phyloP scores from a whole-genome alignment of 1,140 invertebrate genomes.

The Drosophila pandora region DNA sequence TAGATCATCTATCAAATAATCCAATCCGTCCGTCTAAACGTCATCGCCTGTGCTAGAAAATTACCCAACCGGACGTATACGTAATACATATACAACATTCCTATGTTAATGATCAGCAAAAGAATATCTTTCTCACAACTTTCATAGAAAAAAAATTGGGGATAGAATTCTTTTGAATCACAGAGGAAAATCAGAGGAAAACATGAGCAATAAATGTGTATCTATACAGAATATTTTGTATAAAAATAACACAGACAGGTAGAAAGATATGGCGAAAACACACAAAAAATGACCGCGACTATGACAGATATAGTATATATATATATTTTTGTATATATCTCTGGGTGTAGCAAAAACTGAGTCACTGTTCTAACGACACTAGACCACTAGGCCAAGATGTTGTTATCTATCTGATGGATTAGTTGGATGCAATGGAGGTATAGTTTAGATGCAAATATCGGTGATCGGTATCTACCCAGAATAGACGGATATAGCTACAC shows the following conservation, averaged over 20 bases:
- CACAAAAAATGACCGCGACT: conserved; percentile 60
- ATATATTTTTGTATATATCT: not conserved
- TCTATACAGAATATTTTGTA: conserved; percentile 58
- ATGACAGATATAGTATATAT: conserved; percentile 52
- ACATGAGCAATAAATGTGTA: conserved; percentile 70
- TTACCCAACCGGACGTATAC: conserved; percentile 58
- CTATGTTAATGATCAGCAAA: conserved; percentile 37
- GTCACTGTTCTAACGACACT: conserved; percentile 20
- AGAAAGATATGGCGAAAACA: conserved; percentile 42
- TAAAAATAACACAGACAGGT: conserved; percentile 75
- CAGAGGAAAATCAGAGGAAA: conserved; percentile 44
- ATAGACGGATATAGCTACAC: conserved; percentile 18
- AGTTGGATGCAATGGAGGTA: conserved; percentile 13
- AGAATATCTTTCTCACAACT: conserved; percentile 32
- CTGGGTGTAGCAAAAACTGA: conserved; percentile 39
- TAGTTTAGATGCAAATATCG: conserved; percentile 45
- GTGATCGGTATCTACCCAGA: conserved; percentile 37
- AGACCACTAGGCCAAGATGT: not conserved
- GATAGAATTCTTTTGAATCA: conserved; percentile 26
- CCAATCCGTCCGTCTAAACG: conserved; percentile 34
- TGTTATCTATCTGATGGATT: conserved; percentile 10
- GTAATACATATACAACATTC: conserved; percentile 48
- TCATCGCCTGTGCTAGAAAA: conserved; percentile 52
- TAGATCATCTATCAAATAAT: conserved; percentile 41
- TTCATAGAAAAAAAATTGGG: conserved; percentile 37